phyloP scores from a whole-genome alignment of 1,140 invertebrate species.

The Pogonomyrmex californicus region DNA sequence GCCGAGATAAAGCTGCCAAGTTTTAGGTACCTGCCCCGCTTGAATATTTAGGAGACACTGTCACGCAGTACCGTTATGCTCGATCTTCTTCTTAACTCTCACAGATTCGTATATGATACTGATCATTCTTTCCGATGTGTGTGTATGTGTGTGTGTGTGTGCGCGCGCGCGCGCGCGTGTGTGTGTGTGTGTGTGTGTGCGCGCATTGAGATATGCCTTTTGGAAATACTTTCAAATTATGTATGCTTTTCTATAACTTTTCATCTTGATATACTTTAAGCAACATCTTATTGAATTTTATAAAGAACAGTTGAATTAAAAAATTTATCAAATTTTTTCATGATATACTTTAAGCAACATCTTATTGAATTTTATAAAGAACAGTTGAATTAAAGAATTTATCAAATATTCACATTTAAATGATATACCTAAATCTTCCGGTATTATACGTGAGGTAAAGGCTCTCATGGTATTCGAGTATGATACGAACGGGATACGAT shows the following conservation, averaged over 20 bases:
- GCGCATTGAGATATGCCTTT: neutral
- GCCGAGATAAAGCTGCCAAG: slow-evolving; percentile 87
- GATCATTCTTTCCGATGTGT: slow-evolving; percentile 36
- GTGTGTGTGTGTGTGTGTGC: no score
- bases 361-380: neutral
- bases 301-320: neutral
- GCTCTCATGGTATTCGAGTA: slow-evolving; percentile 19
- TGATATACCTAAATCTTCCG: neutral
- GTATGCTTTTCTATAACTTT: neutral
- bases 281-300: neutral
- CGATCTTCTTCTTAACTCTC: slow-evolving; percentile 83
- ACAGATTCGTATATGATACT: slow-evolving; percentile 71
- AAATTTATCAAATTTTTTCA: neutral
- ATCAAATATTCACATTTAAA: neutral
- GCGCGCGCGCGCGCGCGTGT: no score
- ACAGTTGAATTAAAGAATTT: neutral
- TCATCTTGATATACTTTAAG: neutral
- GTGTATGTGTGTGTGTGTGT: no score
- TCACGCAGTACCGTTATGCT: slow-evolving; percentile 87
- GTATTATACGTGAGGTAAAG: neutral
- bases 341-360: neutral
- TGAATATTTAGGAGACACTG: slow-evolving; percentile 87
- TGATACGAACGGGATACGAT: slow-evolving; percentile 6
- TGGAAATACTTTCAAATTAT: neutral
- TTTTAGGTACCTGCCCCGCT: slow-evolving; percentile 84